These are phyloP conservation scores for Hydrotaea diabolus DNA, from an alignment of 2,888 invertebrate species.

Conservation along the genomic window DNA sequence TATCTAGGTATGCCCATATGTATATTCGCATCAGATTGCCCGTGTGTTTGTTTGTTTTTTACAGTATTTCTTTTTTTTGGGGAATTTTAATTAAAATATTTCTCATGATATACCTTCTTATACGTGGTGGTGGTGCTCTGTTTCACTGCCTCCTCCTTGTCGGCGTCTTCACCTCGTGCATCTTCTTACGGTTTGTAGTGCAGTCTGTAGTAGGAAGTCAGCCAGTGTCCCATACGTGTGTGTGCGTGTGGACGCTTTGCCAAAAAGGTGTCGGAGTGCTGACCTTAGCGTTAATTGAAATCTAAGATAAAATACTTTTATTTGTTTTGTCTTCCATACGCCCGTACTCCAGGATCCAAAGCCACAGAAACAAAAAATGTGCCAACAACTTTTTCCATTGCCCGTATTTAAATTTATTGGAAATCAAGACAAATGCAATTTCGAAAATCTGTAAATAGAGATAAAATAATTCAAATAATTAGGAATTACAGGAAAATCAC, in stretches of 20 bases:
- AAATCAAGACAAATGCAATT: background rate
- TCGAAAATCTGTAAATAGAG: background rate
- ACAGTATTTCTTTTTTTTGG: conserved; percentile 67
- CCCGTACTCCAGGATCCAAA: no score
- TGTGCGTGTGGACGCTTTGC: conserved; percentile 2
- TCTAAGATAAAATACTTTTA: conserved; percentile 61
- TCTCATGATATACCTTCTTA: conserved; percentile 66
- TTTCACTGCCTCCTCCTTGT: conserved; percentile 30
- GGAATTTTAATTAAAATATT: conserved; percentile 72
- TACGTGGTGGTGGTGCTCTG: conserved; percentile 36
- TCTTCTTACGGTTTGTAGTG: background rate
- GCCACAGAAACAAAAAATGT: background rate
- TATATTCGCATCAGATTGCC: conserved; percentile 55
- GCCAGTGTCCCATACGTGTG: background rate
- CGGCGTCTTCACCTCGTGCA: conserved; percentile 6
- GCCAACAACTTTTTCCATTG: background rate
- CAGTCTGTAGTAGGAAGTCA: conserved; percentile 2
- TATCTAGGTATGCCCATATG: no score
- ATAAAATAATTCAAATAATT: background rate
- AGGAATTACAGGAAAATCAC: background rate
- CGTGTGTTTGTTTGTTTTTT: conserved; percentile 48
- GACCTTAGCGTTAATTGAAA: conserved; percentile 67
- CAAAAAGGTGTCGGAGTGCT: conserved; percentile 61
- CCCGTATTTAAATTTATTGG: conserved; percentile 8
- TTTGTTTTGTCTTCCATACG: conserved; percentile 37